These are phyloP conservation scores for Pterocles gutturalis DNA, from an alignment of 2,113 vertebrate species.

Conservation along the genomic window DNA sequence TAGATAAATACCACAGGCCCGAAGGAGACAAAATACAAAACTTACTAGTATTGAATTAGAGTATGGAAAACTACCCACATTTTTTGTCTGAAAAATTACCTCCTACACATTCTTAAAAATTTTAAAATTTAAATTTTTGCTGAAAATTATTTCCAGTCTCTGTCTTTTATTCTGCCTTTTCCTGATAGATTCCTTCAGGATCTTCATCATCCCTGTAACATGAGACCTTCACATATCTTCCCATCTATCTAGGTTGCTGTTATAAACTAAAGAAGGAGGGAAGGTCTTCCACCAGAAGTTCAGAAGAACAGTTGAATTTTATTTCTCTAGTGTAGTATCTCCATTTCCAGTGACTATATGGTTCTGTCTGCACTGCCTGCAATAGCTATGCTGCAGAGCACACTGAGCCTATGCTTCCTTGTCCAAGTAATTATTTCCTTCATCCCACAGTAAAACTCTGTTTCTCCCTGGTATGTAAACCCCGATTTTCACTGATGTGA, in stretches of 20 bases:
- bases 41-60: neutral
- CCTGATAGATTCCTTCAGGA: neutral
- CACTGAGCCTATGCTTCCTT: neutral
- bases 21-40: neutral
- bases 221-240: neutral
- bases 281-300: neutral
- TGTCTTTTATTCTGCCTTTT: neutral
- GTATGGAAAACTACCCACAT: neutral
- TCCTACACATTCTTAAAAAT: neutral
- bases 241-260: neutral
- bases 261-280: neutral
- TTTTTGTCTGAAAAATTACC: neutral
- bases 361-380: neutral
- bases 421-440: neutral
- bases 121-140: neutral
- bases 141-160: neutral
- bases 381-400: neutral
- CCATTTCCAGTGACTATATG: neutral
- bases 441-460: neutral
- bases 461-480: neutral
- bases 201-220: neutral
- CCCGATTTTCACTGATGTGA: neutral
- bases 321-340: neutral
- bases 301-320: neutral
- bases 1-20: neutral